Percentiles rank a stretch among this genome's conserved stretches.
Evolutionary conservation across 2,113 vertebrate genomes (phyloP).

Genomic region (Pelusios castaneus): DNA sequence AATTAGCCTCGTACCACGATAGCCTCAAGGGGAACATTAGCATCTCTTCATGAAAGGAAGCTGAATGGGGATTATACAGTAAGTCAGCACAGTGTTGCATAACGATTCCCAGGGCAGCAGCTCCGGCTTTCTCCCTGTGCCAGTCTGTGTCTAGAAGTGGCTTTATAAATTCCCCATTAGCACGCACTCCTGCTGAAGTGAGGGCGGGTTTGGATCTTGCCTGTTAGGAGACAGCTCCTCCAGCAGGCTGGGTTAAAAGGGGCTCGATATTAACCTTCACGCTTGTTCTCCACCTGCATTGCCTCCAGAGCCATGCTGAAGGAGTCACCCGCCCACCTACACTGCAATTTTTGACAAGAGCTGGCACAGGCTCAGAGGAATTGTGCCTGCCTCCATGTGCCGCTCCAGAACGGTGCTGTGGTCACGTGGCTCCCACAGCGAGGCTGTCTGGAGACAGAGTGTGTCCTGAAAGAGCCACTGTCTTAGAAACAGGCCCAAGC

Average conservation of each 20-base stretch:
- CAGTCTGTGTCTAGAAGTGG: background rate
- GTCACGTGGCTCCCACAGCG: no score
- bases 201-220: background rate
- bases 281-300: background rate
- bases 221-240: background rate
- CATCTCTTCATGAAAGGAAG: background rate
- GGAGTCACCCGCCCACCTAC: background rate
- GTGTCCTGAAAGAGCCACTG: background rate
- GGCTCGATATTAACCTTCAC: background rate
- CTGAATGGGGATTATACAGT: background rate
- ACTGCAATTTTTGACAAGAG: background rate
- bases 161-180: background rate
- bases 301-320: background rate
- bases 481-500: background rate
- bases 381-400: background rate
- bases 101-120: background rate
- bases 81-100: background rate
- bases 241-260: background rate
- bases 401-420: background rate
- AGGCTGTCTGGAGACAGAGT: background rate
- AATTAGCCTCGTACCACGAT: background rate
- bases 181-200: rapidly evolving
- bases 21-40: background rate
- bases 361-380: background rate
- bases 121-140: background rate